Evolutionary conservation across 2,113 vertebrate species (phyloP), one percentile per base, ranked within the genome.

Genomic region (Dendropsophus ebraccatus): DNA sequence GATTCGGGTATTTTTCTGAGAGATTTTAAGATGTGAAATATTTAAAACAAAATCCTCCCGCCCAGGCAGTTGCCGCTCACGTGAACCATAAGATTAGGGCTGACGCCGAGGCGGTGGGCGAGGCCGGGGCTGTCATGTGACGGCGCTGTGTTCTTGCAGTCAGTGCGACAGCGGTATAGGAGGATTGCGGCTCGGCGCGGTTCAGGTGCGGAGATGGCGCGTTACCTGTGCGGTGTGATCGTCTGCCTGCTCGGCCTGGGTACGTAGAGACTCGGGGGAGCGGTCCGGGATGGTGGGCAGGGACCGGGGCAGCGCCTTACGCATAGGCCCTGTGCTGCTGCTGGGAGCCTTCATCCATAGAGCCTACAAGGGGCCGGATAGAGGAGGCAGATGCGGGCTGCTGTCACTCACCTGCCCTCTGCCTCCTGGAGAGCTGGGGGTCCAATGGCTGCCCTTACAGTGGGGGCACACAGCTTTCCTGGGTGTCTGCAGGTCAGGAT

Each of bases 101-200:
- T 21, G 30, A 58, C 30, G 75, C n/a, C 10, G 35, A 62, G 25
- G 69, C 41, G 77, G 84, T 52, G 76, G 76, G 62, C 32, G 84
- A 6, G 84, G 75, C 62, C 60, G 21, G 16, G 60, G 21, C 75
- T 58, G 62, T 86, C 84, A 86, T 73, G 84, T 86, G 84, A 80
- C 75, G 21, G 70, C 23, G 47, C 75, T 13, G 84, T 54, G 49
- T 21, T 17, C 35, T 67, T 52, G 47, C 75, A 69, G 74, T 70
- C 84, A 70, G 60, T 78, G 45, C 54, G 76, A 23, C 7, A 28
- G 28, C 4, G 50, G 6, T 14, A 3, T 7, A 9, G 8, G 60
- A 35, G 30, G 60, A 69, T 76, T 16, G n/a, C n/a, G 62, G 50
- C 19, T 0, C 78, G 16, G 10, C 10, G n/a, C n/a, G 62, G 50